Percentiles rank a stretch among this genome's conserved stretches.
Conservation (phyloP, 2,113 vertebrate genomes). For the Talpa occidentalis region DNA sequence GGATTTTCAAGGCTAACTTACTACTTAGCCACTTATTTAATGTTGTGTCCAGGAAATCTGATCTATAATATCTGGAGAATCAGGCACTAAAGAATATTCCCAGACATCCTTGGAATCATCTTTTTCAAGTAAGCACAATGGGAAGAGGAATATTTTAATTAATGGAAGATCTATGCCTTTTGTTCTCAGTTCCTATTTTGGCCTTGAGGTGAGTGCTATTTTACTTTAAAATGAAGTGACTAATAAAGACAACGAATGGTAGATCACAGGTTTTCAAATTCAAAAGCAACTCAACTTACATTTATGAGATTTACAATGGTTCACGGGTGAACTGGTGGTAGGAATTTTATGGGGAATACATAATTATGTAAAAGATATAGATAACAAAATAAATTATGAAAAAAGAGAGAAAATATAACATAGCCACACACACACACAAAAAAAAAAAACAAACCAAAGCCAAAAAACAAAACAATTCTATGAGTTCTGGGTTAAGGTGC, state of each 20-base stretch:
- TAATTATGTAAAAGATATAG: no score
- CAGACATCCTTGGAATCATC: not conserved
- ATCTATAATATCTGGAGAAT: not conserved
- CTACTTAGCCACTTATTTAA: not conserved
- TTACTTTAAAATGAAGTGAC: conserved; percentile 9
- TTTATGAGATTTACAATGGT: not conserved
- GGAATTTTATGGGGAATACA: no score
- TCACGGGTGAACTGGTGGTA: no score
- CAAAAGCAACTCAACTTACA: not conserved
- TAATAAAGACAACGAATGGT: not conserved
- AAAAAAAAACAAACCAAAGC: no score
- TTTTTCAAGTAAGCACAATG: not conserved
- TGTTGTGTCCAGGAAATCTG: not conserved
- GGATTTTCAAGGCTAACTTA: not conserved
- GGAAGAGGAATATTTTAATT: not conserved
- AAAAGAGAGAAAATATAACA: no score
- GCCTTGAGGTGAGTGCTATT: not conserved
- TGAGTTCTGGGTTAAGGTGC: not conserved
- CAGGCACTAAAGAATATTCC: not conserved
- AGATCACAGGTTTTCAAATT: not conserved
- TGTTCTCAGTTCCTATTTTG: not conserved
- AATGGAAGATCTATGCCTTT: not conserved
- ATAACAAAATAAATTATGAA: no score
- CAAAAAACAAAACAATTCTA: no score
- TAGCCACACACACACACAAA: no score